Evolutionary conservation across 2,888 invertebrate genomes (phyloP), one percentile per base, ranked within the genome.

Genomic region (Brachylomia viminalis): DNA sequence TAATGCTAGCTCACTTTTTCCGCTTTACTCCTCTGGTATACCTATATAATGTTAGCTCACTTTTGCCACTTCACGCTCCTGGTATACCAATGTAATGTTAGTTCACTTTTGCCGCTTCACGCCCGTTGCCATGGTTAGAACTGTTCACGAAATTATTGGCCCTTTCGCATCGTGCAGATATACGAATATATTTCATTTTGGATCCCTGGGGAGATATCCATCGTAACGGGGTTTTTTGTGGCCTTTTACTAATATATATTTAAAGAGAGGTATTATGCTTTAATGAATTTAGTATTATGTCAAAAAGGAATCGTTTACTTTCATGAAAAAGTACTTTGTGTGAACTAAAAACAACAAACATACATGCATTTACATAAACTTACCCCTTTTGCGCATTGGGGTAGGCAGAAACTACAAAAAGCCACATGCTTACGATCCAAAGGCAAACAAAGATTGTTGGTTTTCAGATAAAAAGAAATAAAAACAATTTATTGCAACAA

Each of bases 61-160:
- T n/a, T n/a, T n/a, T n/a, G n/a, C n/a, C n/a, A n/a, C n/a, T n/a
- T n/a, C n/a, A n/a, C n/a, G n/a, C n/a, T n/a, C n/a, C n/a, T n/a
- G n/a, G n/a, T n/a, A n/a, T n/a, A n/a, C n/a, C n/a, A n/a, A 38
- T 15, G 45, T 38, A 23, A 52, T 45, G 47, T 30, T 69, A 23
- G 38, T 33, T 38, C 11, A 62, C 45, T 56, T 58, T 67, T 71
- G n/a, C 52, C 30, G 38, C 45, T 61, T 47, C 72, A 52, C 56
- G 15, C 47, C 13, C 27, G 38, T n/a, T n/a, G n/a, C n/a, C n/a
- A n/a, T 58, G 62, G 61, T 61, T 73, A 62, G 42, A 83, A 84
- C 69, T 80, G 80, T 77, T 64, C 80, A 83, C 72, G 17, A 72
- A 84, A 84, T 76, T 70, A 84, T 80, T 74, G 71, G 71, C 42